A percentile compares a stretch with the other conserved stretches of the same genome.
These are phyloP conservation scores for Leucophora obtusa DNA, from an alignment of 2,888 invertebrate genomes.

Conservation along the genomic window DNA sequence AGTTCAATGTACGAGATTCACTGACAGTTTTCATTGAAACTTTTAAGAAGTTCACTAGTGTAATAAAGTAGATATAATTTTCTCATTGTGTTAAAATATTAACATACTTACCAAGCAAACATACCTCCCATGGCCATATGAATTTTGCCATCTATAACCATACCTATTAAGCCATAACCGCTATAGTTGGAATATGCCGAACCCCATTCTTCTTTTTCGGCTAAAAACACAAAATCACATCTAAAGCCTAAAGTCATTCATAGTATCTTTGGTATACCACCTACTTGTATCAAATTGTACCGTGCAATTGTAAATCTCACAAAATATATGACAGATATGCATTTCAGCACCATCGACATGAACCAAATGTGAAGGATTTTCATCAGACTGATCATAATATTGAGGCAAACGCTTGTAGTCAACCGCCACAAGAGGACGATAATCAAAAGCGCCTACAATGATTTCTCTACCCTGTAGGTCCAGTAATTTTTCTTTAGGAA, in stretches of 20 bases:
- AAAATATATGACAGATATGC: constrained; percentile 75
- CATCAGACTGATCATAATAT: constrained; percentile 64
- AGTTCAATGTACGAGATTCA: too few species aligned
- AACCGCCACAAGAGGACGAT: constrained; percentile 74
- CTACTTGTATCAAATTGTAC: constrained; percentile 74
- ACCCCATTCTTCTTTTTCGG: constrained; percentile 82
- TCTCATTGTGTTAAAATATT: too few species aligned
- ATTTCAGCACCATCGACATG: constrained; percentile 81
- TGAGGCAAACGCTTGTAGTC: constrained; percentile 67
- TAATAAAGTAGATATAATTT: too few species aligned
- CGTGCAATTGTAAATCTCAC: constrained; percentile 78
- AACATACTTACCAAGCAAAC: constrained; percentile 65
- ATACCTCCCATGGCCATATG: constrained; percentile 78
- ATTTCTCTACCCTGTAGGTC: constrained; percentile 73
- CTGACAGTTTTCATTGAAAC: too few species aligned
- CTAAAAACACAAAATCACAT: constrained; percentile 7
- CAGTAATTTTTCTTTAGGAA: constrained; percentile 67
- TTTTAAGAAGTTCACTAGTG: too few species aligned
- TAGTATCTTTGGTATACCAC: too few species aligned
- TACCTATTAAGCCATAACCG: constrained; percentile 83
- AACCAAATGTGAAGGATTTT: constrained; percentile 60
- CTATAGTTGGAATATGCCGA: constrained; percentile 82
- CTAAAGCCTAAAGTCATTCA: too few species aligned
- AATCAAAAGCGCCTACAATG: constrained; percentile 71
- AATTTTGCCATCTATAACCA: constrained; percentile 81